Conservation (phyloP, 2,113 vertebrate species). For the Panthera uncia region DNA sequence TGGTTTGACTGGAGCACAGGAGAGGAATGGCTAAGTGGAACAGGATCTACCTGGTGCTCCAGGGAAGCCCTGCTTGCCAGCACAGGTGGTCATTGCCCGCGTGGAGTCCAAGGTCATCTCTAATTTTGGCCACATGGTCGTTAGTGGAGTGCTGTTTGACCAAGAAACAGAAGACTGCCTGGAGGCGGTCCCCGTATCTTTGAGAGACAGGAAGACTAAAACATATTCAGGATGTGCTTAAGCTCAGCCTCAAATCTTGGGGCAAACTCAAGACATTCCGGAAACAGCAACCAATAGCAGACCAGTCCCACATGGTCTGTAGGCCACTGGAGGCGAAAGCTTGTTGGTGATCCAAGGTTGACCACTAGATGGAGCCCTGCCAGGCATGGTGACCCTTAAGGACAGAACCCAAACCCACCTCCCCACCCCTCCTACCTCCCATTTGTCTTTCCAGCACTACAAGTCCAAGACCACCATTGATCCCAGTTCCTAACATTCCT, state of each 20-base stretch:
- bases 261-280: neutral
- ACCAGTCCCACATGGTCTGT: neutral
- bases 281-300: neutral
- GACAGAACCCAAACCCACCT: neutral
- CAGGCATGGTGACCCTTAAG: neutral
- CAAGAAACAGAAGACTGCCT: neutral
- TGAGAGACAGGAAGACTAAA: neutral
- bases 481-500: neutral
- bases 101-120: neutral
- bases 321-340: neutral
- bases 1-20: neutral
- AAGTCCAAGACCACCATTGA: neutral
- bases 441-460: neutral
- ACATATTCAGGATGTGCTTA: neutral
- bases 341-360: neutral
- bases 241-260: neutral
- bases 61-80: neutral
- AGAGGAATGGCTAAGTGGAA: neutral
- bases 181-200: neutral
- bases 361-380: neutral
- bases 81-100: neutral
- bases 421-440: neutral
- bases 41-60: neutral
- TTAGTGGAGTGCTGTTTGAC: neutral
- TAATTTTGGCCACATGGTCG: neutral